Percentiles rank a stretch among this genome's conserved stretches.
Evolutionary conservation across 37 sponge, comb jelly and placozoan species (phyloP).

Genomic region (Spongilla lacustris): DNA sequence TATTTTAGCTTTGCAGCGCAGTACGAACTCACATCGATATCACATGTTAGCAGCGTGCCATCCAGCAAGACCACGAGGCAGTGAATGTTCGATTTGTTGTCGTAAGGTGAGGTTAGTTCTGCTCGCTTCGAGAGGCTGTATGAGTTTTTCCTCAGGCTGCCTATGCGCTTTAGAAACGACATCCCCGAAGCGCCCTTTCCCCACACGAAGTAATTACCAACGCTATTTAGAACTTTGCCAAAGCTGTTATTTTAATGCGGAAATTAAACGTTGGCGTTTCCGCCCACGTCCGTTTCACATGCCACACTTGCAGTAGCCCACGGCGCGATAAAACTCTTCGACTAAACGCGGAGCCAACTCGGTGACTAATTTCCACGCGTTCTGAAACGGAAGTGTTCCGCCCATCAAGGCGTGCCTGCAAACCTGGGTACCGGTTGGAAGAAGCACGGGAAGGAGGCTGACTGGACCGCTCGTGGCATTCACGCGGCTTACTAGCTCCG

Average conservation of each 20-base stretch:
- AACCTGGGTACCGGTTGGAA: conserved; percentile 42
- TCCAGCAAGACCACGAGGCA: conserved; percentile 67
- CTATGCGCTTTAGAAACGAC: conserved; percentile 45
- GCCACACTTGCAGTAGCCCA: conserved; percentile 75
- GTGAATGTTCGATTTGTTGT: conserved; percentile 45
- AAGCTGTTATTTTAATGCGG: not conserved
- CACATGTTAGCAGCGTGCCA: conserved; percentile 60
- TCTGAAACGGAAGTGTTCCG: conserved; percentile 8
- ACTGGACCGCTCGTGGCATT: conserved; percentile 58
- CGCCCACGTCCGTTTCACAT: conserved; percentile 24
- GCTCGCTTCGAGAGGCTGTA: conserved; percentile 27
- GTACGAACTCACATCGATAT: conserved; percentile 63
- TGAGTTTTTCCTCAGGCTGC: conserved; percentile 31
- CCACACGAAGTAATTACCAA: not conserved
- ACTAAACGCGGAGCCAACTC: conserved; percentile 44
- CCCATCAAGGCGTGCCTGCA: conserved; percentile 29
- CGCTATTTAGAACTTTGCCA: not conserved
- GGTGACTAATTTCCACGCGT: conserved; percentile 24
- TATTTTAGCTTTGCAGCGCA: not conserved
- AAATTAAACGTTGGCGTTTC: not conserved
- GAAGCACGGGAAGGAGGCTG: conserved; percentile 54
- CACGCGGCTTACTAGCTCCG: conserved; percentile 49
- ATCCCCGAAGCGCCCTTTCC: conserved; percentile 11
- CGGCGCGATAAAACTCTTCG: conserved; percentile 52
- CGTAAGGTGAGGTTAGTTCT: conserved; percentile 11